These are phyloP conservation scores for Ficedula albicollis DNA, from an alignment of 2,797 vertebrate genomes.

Conservation along the genomic window DNA sequence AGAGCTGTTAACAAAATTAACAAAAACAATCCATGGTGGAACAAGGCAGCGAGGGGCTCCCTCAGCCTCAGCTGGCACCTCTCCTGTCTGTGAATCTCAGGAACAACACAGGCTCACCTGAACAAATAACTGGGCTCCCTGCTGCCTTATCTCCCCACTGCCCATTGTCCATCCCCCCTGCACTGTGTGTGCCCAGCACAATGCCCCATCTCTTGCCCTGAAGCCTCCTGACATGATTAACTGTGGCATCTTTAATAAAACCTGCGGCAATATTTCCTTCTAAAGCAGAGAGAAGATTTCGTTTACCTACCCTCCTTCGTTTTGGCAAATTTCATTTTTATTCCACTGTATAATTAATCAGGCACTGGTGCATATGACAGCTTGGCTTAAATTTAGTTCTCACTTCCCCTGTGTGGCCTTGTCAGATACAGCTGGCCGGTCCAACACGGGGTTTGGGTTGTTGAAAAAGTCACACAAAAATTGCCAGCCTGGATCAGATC, in stretches of 20 bases:
- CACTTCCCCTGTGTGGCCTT: background rate
- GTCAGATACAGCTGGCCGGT: background rate
- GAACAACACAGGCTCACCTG: background rate
- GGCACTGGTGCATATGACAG: background rate
- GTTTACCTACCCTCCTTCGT: background rate
- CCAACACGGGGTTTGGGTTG: background rate
- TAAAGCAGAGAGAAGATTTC: background rate
- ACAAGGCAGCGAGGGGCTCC: background rate
- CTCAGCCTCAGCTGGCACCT: background rate
- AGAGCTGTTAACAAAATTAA: background rate
- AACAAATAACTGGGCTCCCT: background rate
- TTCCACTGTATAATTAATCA: conserved; percentile 20
- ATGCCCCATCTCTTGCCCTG: background rate
- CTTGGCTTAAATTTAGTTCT: conserved; percentile 26
- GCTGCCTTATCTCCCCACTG: background rate
- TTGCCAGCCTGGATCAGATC: background rate
- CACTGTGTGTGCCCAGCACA: background rate
- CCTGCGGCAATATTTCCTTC: background rate
- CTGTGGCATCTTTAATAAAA: conserved; percentile 6
- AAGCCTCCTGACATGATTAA: background rate
- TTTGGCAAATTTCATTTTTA: conserved; percentile 19
- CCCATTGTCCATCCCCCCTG: background rate
- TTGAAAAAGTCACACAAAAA: background rate
- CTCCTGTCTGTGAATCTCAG: background rate
- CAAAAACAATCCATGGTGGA: background rate